phyloP scores from a whole-genome alignment of 35 echinoderm and acorn worm species.

The Strongylocentrotus purpuratus region DNA sequence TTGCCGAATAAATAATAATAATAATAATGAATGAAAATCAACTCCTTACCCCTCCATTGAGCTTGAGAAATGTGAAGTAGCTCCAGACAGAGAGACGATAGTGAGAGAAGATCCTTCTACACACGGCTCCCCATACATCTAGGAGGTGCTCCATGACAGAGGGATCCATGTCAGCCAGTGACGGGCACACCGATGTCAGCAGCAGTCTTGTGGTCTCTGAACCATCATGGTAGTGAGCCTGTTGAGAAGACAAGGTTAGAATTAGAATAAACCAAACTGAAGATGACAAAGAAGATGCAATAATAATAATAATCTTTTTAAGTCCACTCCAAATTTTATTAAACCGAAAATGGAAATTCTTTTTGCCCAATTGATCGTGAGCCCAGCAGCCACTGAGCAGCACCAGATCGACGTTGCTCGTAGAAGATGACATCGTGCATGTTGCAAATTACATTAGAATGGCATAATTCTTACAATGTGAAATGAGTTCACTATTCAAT shows the following conservation, averaged over 20 bases:
- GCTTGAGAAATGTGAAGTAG: conserved; percentile 93
- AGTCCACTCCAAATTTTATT: too few species aligned
- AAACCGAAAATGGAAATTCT: too few species aligned
- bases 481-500: too few species aligned
- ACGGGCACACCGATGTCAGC: conserved; percentile 73
- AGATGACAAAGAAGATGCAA: too few species aligned
- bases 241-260: neutral
- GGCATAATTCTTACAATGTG: too few species aligned
- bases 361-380: too few species aligned
- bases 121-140: conserved; percentile 89
- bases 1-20: too few species aligned
- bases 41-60: conserved; percentile 78
- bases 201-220: conserved; percentile 83
- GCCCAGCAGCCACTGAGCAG: too few species aligned
- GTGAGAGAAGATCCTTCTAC: conserved; percentile 90
- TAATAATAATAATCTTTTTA: too few species aligned
- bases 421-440: too few species aligned
- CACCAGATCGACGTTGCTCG: too few species aligned
- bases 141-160: conserved; percentile 70
- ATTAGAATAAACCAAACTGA: neutral
- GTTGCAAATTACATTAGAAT: too few species aligned
- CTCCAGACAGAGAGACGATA: conserved; percentile 89
- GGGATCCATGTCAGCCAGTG: conserved; percentile 59
- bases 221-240: conserved; percentile 90
- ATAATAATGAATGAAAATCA: neutral